Evolutionary conservation across 2,797 vertebrate genomes (phyloP), one percentile per base, ranked within the genome.

Genomic region (Oreonectes daqikongensis): DNA sequence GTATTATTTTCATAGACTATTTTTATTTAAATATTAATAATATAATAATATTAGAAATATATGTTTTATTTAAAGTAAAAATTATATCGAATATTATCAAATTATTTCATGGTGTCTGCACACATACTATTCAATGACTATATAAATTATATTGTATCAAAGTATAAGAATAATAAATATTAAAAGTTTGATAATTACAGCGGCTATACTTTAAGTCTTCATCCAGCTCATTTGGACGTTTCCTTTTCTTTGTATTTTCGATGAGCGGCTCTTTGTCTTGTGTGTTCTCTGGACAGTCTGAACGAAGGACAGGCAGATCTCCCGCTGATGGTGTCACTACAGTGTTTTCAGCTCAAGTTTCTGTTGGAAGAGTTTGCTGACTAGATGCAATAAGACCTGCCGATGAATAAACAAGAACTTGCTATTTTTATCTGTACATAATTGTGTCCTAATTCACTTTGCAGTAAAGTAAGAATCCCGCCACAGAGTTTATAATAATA

Each of bases 71-170:
- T n/a, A n/a, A n/a, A n/a, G n/a, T n/a, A n/a, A n/a, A n/a, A n/a
- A n/a, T n/a, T n/a, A n/a, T n/a, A n/a, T n/a, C n/a, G n/a, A n/a
- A n/a, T n/a, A n/a, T n/a, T n/a, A n/a, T n/a, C n/a, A n/a, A n/a
- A n/a, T 6, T 22, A 14, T 38, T 38, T 22, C 8, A n/a, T 63
- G 10, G 60, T 63, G 60, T 57, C 24, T 57, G 22, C 30, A 61
- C 59, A 60, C 57, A 61, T 4, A 61, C n/a, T 35, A 60, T 35
- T n/a, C 59, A 60, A 32, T 60, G n/a, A n/a, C 57, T 11, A 35
- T 1, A 35, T n/a, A n/a, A n/a, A n/a, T n/a, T 20, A 59, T 9
- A 30, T 12, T 60, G 30, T 61, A 61, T 61, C 20, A 11, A 61
- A 35, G 8, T n/a, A 35, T 0, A n/a, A 35, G 0, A 60, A 32